Base-by-base conservation (phyloP, 2,888 invertebrate genomes). In the Sycophila texana region DNA sequence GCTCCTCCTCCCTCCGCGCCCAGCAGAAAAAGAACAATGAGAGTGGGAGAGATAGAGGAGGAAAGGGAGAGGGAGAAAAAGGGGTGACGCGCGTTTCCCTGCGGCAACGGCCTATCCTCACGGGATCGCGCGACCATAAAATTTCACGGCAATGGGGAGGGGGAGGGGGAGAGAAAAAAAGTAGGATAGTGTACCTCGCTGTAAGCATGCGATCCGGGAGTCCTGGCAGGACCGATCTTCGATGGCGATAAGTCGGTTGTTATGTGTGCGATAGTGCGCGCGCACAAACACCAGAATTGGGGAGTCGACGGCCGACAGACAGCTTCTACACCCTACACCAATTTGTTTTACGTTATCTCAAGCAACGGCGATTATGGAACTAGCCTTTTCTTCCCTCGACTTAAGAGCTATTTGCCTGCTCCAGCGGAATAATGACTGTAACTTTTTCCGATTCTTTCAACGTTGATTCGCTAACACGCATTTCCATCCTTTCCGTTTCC, bases 201-300 rank as follows among this genome's bases (percentile, higher is more conserved):
- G 67, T 76, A 72, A 75, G 51, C 79, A 80, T 80, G 75, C 75
- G 79, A 80, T 76, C 75, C 75, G 72, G 18, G 39, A 76, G 79
- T 76, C 79, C 79, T 55, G 75, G 47, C 39, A 75, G 79, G 79
- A 72, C 79, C 60, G 75, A 79, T 68, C 66, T 57, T 57, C 75
- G 66, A 22, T 58, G 75, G 57, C 75, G 75, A 67, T 71, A 70
- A 74, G 65, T 58, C 20, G n/a, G 22, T 39, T n/a, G n/a, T n/a
- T n/a, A n/a, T n/a, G 47, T 55, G 14, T 16, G 49, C 72, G 74
- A 22, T 26, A 26, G 26, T 26, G 68, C 14, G 58, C 10, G 26
- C 49, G 70, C 7, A n/a, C 55, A 30, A 14, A 76, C 70, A 66
- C 67, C 55, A 66, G 66, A n/a, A 26, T 13, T n/a, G 55, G 18